A percentile compares a stretch with the other conserved stretches of the same genome.
These are phyloP conservation scores for Lagocephalus sceleratus DNA, from an alignment of 2,797 vertebrate species.

Conservation along the genomic window DNA sequence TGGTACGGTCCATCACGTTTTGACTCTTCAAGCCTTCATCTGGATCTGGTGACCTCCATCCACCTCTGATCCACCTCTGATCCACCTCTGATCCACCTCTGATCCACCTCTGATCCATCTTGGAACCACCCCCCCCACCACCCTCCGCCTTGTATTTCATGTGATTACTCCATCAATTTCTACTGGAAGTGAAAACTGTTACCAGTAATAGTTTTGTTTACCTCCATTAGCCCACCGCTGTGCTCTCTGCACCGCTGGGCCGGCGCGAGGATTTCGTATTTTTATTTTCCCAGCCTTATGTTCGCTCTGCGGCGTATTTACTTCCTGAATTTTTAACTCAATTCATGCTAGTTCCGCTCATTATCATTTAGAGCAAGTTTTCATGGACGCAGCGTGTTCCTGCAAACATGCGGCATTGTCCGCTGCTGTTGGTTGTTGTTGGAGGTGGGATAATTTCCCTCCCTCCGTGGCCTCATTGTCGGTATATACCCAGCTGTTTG, in stretches of 20 bases:
- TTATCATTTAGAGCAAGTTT: conserved; percentile 10
- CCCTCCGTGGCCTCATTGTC: conserved; percentile 1
- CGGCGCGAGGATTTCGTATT: too few relatives aligned
- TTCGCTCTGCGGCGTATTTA: background rate
- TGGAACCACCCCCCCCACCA: background rate
- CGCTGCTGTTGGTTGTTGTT: conserved; percentile 30
- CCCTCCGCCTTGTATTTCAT: conserved; percentile 9
- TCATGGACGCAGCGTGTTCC: too few relatives aligned
- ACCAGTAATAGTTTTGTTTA: conserved; percentile 59
- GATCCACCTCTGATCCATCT: too few relatives aligned
- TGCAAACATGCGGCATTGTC: conserved; percentile 15
- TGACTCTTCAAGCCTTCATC: too few relatives aligned
- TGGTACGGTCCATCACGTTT: too few relatives aligned
- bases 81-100: too few relatives aligned
- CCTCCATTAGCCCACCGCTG: conserved; percentile 35
- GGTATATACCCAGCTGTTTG: too few relatives aligned
- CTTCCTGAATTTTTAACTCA: conserved; percentile 4
- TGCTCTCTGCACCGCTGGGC: too few relatives aligned
- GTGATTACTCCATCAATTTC: conserved; percentile 47
- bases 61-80: too few relatives aligned
- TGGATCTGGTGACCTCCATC: background rate
- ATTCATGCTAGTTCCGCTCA: background rate
- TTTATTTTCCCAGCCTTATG: background rate
- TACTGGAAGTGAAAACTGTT: conserved; percentile 39
- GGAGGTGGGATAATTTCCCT: conserved; percentile 38